Evolutionary conservation across 2,113 vertebrate species (phyloP), one percentile per base, ranked within the genome.

Genomic region (Phalacrocorax carbo): DNA sequence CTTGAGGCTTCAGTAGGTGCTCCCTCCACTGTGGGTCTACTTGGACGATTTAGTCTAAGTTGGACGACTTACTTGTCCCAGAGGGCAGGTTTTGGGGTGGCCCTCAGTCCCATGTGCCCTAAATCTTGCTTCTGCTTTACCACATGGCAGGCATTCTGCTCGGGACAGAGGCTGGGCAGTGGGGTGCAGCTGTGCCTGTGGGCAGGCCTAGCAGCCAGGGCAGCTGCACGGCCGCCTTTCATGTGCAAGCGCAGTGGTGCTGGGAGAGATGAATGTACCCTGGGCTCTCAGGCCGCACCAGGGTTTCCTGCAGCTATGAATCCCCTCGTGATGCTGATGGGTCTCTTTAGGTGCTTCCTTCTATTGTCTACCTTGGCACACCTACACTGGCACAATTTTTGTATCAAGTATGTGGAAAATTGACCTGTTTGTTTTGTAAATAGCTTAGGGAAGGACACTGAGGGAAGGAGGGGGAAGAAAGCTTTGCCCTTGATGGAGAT

Each of bases 101-200:
- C 7, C 16, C 19, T 79, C 38, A 69, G 38, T 16, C 30, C 3
- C 5, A 38, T 1, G 0, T 49, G 40, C 16, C 72, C 20, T 75
- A 49, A 54, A 11, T 54, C 12, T 69, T 44, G 5, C 38, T 82
- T 58, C 25, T 18, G 20, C 36, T 60, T 91, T 92, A 18, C 23
- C 16, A 13, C 0, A 1, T 1, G 3, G 26, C 17, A 49, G 38
- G 4, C 3, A 2, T 27, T 34, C 38, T 83, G 62, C 27, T 27
- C 1, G 2, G 32, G 18, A 16, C 0, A 1, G 29, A 36, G 11
- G 29, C 5, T 1, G 2, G 52, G 54, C 0, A 2, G 13, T 32
- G 32, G 23, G 9, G 7, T 77, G 52, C 46, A 52, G 34, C 54
- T 7, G 1, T 70, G 30, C 11, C 55, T 4, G 1, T 1, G 9